Base-by-base conservation (phyloP, 2,888 invertebrate species). In the Lucinisca nassula region DNA sequence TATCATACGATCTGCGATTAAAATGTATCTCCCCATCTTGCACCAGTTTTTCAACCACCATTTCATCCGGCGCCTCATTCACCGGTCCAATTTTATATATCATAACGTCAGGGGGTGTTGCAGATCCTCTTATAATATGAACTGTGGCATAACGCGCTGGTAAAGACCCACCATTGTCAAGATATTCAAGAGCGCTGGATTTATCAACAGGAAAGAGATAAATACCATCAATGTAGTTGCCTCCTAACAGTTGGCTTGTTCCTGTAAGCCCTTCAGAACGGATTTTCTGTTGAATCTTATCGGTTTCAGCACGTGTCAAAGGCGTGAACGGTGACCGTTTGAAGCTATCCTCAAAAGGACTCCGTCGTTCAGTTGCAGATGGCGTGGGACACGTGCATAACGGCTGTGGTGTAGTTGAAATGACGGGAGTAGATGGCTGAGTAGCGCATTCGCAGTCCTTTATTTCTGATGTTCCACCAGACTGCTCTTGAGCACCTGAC, bases 31-130 rank as follows among this genome's bases (percentile, higher is more conserved):
- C 90, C 1, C 88, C 90, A 30, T 88, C 85, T 21, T 32, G 27
- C 4, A 75, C 32, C 6, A 86, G 75, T 24, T 84, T 51, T 45
- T 79, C 78, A 14, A 87, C 78, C 35, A 17, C 35, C 17, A 89
- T 82, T 4, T 76, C 58, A 12, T 55, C 76, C 0, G 55, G 17
- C 14, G 78, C 40, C 30, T 79, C 80, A 55, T 85, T 83, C 0
- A 92, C 58, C 1, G 92, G 91, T 40, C 92, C 92, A 8, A 92
- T 85, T 70, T 86, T 87, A 70, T 91, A 92, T 55, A 90, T 90
- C 88, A 90, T 90, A 30, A 92, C 49, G 73, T 90, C 88, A 14
- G 89, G 87, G 2, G 78, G 55, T 12, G 45, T 32, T 45, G 24
- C 21, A 14, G 58, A 58, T 12, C 90, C 92, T 10, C 91, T 78